Percentiles rank a stretch among this genome's conserved stretches.
Conservation (phyloP, 2,797 vertebrate genomes). For the Ctenochaetus hawaiiensis region DNA sequence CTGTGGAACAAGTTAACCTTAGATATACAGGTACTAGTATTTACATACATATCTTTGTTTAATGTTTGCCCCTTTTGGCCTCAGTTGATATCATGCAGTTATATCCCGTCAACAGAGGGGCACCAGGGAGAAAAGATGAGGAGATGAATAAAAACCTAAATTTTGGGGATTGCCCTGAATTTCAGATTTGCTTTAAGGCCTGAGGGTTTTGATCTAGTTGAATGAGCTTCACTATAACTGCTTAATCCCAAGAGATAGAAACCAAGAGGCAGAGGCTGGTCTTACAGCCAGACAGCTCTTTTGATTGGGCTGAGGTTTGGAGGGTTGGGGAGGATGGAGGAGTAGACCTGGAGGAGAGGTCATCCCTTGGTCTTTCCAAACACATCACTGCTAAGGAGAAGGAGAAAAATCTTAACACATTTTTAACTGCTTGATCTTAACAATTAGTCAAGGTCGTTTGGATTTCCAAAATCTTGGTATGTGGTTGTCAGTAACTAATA, state of each 20-base stretch:
- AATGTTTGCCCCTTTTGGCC: slow-evolving; percentile 3
- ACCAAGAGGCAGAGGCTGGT: not conserved
- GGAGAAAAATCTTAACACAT: not conserved
- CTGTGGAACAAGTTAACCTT: slow-evolving; percentile 50
- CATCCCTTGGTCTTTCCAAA: not conserved
- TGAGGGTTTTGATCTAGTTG: not conserved
- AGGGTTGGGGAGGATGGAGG: not conserved
- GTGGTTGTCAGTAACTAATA: not conserved
- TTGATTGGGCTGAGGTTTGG: slow-evolving; percentile 30
- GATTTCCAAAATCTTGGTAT: not conserved
- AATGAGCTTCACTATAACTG: not conserved
- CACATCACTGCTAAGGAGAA: not conserved
- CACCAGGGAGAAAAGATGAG: not conserved
- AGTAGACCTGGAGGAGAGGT: slow-evolving; percentile 2
- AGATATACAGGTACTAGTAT: slow-evolving; percentile 50
- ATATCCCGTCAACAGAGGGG: not conserved
- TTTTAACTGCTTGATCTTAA: not conserved
- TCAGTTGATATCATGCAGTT: slow-evolving; percentile 10
- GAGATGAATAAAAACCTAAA: not conserved
- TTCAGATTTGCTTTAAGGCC: not conserved
- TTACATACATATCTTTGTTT: slow-evolving; percentile 43
- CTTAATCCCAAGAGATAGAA: not conserved
- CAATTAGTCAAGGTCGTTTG: not conserved
- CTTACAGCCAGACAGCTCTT: not conserved
- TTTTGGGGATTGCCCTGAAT: not conserved